Base-by-base conservation (phyloP, 2,888 invertebrate species). In the Thyatira batis region DNA sequence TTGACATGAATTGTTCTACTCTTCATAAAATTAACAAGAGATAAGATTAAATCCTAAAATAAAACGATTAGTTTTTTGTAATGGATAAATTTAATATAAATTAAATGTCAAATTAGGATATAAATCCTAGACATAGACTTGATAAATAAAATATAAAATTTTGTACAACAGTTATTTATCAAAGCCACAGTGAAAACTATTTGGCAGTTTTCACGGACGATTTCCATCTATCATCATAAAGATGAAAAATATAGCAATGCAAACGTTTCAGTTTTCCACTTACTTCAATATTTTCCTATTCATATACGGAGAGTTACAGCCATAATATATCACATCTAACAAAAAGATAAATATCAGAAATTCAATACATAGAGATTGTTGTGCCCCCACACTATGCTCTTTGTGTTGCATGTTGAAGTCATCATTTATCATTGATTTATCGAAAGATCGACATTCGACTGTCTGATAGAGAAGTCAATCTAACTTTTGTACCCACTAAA, bases 371-470 rank as follows among this genome's bases (percentile, higher is more conserved):
- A 72, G 69, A 25, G 13, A 27, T 17, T 62, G 65, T 52, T 60
- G 58, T 62, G 67, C 67, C 65, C 61, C 69, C 63, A 62, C 69
- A 60, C 59, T 65, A 57, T 69, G 65, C 61, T 63, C 69, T 73
- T 72, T 71, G 67, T 76, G 75, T 74, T 72, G 70, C 75, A 74
- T 67, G 75, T 72, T 76, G 63, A 72, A 71, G 67, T 74, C 67
- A 82, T 82, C 80, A 87, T 87, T 87, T 84, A 86, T 87, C 85
- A 87, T 79, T 72, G 80, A 83, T 80, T 81, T 84, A 87, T 85
- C 83, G 69, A 58, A 61, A 67, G 78, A 85, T 85, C 79, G 79
- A 76, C 76, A 67, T 74, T 69, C 17, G 70, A 63, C 69, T 68
- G 76, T 67, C 65, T 68, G 78, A 71, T 73, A 68, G 77, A 80